phyloP scores from a whole-genome alignment of 2,113 vertebrate genomes.

The Protobothrops flavoviridis region DNA sequence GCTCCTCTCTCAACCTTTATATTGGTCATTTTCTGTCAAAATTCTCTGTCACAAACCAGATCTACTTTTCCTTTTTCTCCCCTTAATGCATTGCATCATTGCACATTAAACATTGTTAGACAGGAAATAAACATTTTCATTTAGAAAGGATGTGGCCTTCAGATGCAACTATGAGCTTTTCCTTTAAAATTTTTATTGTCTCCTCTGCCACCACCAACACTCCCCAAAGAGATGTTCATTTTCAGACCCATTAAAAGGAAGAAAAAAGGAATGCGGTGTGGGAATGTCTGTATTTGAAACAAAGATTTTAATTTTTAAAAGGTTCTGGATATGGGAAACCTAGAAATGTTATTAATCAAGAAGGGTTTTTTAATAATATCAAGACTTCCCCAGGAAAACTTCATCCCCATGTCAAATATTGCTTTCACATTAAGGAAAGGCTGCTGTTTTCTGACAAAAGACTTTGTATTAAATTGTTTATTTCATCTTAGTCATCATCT shows the following conservation, averaged over 20 bases:
- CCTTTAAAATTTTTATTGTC: not conserved
- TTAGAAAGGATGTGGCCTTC: not conserved
- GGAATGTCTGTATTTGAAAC: not conserved
- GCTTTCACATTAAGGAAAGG: not conserved
- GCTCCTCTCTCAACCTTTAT: not conserved
- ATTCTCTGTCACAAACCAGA: not conserved
- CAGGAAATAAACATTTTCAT: not conserved
- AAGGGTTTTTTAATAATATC: not conserved
- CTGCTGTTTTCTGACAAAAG: constrained; percentile 3
- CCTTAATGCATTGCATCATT: not conserved
- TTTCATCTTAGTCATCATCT: not conserved
- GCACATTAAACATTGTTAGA: not conserved
- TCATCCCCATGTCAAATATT: not conserved
- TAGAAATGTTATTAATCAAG: not conserved
- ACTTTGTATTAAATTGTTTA: not conserved
- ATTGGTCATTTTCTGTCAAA: not conserved
- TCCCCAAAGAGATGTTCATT: not conserved
- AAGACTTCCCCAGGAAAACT: not conserved
- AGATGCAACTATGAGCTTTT: not conserved
- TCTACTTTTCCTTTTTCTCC: not conserved
- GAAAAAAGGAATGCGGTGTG: not conserved
- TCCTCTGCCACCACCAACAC: not conserved
- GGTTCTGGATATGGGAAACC: not conserved
- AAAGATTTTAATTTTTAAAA: not conserved
- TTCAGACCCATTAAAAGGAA: not conserved